Percentiles rank a stretch among this genome's conserved stretches.
Evolutionary conservation across 2,797 vertebrate genomes (phyloP).

Genomic region (Channa striata): DNA sequence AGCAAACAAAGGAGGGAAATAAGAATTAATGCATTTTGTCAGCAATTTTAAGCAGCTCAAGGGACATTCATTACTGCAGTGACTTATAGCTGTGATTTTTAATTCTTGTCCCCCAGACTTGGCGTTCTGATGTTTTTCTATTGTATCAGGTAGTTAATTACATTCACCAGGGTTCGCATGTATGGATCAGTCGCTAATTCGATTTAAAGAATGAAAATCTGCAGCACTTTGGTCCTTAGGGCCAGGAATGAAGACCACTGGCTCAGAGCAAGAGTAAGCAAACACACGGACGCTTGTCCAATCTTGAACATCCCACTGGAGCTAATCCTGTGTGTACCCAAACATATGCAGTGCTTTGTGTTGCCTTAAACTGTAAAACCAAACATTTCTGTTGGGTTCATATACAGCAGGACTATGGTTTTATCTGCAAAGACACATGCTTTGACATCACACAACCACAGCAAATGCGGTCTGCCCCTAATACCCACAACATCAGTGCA

Average conservation of each 20-base stretch:
- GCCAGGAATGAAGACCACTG: slow-evolving; percentile 35
- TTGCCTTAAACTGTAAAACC: slow-evolving; percentile 14
- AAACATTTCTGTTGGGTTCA: not conserved
- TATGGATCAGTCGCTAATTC: slow-evolving; percentile 64
- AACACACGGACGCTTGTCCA: slow-evolving; percentile 28
- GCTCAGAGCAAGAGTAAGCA: slow-evolving; percentile 47
- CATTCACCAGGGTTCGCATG: slow-evolving; percentile 58
- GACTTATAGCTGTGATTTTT: slow-evolving; percentile 41
- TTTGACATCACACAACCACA: not conserved
- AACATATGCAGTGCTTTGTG: slow-evolving; percentile 8
- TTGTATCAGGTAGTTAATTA: slow-evolving; percentile 59
- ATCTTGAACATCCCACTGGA: slow-evolving; percentile 35
- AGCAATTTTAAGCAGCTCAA: slow-evolving; percentile 26
- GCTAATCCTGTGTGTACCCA: slow-evolving; percentile 39
- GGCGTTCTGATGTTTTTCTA: slow-evolving; percentile 39
- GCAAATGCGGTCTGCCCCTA: not conserved
- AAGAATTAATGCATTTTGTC: slow-evolving; percentile 26
- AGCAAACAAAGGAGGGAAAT: slow-evolving; percentile 10
- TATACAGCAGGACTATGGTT: not conserved
- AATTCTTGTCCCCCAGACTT: slow-evolving; percentile 51
- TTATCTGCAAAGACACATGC: too few species aligned
- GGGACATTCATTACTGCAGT: slow-evolving; percentile 46
- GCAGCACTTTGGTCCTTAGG: slow-evolving; percentile 36
- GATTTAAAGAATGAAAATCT: slow-evolving; percentile 63
- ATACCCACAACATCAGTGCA: not conserved